These are phyloP conservation scores for Athalia cordata DNA, from an alignment of 2,888 invertebrate genomes.

Conservation along the genomic window DNA sequence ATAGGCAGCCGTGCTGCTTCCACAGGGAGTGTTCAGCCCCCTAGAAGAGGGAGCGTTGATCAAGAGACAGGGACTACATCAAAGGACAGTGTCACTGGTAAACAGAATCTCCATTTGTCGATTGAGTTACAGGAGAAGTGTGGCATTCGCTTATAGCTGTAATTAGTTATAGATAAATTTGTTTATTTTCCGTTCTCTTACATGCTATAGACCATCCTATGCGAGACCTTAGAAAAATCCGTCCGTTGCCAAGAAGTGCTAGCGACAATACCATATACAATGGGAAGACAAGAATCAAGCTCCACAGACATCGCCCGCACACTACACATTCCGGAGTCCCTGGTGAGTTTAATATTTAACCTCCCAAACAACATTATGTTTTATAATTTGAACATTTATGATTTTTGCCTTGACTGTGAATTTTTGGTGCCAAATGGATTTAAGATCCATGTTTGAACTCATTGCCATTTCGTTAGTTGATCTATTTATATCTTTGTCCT, in stretches of 20 bases:
- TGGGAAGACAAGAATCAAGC: conserved; percentile 65
- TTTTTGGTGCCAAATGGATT: conserved; percentile 23
- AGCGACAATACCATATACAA: conserved; percentile 72
- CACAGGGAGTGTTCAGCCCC: conserved; percentile 70
- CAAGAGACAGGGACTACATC: conserved; percentile 64
- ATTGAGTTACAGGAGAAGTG: background rate
- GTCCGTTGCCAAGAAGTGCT: conserved; percentile 70
- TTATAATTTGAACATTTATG: conserved; percentile 44
- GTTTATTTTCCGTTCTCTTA: background rate
- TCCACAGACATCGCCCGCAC: conserved; percentile 63
- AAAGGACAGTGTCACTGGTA: conserved; percentile 69
- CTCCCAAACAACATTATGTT: conserved; percentile 29
- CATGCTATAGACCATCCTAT: conserved; percentile 64
- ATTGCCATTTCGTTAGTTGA: conserved; percentile 53
- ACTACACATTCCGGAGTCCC: conserved; percentile 65
- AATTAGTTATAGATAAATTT: background rate
- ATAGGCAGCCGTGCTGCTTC: conserved; percentile 70
- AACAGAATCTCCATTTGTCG: conserved; percentile 20
- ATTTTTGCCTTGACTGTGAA: background rate
- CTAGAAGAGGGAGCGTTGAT: conserved; percentile 67
- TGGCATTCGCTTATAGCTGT: too few relatives aligned
- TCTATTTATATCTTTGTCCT: conserved; percentile 62
- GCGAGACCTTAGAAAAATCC: conserved; percentile 67
- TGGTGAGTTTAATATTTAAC: conserved; percentile 58
- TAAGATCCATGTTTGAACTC: conserved; percentile 30